These are phyloP conservation scores for Gastrophysa polygoni DNA, from an alignment of 2,888 invertebrate genomes.

Conservation along the genomic window DNA sequence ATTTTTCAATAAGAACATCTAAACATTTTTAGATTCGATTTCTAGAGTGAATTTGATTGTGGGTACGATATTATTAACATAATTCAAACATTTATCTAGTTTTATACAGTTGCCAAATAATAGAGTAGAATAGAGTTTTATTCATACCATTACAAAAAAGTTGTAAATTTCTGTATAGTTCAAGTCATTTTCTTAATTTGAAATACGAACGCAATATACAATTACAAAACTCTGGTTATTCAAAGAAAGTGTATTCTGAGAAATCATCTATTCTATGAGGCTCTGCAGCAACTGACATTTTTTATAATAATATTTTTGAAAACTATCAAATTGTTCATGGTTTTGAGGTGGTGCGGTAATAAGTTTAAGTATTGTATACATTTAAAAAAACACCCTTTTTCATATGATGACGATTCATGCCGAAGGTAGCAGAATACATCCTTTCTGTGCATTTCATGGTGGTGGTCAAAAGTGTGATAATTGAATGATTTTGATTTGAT, in stretches of 20 bases:
- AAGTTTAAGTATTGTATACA: not conserved
- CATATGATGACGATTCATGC: not conserved
- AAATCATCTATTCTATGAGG: not conserved
- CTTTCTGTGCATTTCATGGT: not conserved
- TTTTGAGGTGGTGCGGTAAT: not conserved
- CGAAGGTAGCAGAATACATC: not conserved
- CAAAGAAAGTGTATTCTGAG: not conserved
- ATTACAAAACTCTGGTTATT: no score
- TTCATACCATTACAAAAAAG: no score
- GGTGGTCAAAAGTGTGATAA: not conserved
- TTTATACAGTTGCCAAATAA: no score
- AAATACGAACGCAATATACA: no score
- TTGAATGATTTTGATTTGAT: not conserved
- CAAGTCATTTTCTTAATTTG: no score
- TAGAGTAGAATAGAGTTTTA: no score
- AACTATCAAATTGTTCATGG: not conserved
- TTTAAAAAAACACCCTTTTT: not conserved
- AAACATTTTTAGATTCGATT: no score
- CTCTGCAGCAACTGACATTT: not conserved
- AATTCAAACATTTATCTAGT: no score
- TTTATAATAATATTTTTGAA: not conserved
- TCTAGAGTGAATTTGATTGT: no score
- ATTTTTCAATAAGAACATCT: no score
- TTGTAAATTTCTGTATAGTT: no score
- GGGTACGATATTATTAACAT: no score